Evolutionary conservation across 2,888 invertebrate genomes (phyloP).

Genomic region (Labia minor): DNA sequence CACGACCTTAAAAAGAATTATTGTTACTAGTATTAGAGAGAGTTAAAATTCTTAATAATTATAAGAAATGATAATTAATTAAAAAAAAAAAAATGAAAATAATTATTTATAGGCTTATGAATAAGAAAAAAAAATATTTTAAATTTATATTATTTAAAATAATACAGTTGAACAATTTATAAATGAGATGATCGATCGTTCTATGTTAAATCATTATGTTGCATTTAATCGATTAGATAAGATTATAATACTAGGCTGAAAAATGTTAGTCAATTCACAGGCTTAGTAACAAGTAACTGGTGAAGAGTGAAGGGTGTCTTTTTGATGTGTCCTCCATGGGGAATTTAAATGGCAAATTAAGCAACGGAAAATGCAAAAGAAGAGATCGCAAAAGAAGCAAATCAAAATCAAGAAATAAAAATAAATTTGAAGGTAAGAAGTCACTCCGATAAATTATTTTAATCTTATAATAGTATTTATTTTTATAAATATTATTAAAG

Average conservation of each 20-base stretch:
- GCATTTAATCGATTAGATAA: constrained; percentile 15
- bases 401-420: not conserved
- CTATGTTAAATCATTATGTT: not conserved
- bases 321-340: not conserved
- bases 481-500: too few relatives aligned
- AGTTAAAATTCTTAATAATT: too few relatives aligned
- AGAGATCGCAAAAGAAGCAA: not conserved
- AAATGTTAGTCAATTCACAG: not conserved
- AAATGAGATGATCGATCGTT: not conserved
- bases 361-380: not conserved
- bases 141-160: not conserved
- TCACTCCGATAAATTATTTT: too few relatives aligned
- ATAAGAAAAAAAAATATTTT: too few relatives aligned
- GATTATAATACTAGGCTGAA: not conserved
- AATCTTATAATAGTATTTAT: too few relatives aligned
- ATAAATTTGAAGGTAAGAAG: not conserved
- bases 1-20: too few relatives aligned
- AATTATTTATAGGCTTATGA: too few relatives aligned
- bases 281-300: constrained; percentile 14
- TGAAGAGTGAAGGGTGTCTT: not conserved
- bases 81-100: too few relatives aligned
- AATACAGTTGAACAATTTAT: not conserved
- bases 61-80: too few relatives aligned
- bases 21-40: too few relatives aligned
- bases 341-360: not conserved